These are phyloP conservation scores for Ormyrus pomaceus DNA, from an alignment of 2,888 invertebrate genomes.

Conservation along the genomic window DNA sequence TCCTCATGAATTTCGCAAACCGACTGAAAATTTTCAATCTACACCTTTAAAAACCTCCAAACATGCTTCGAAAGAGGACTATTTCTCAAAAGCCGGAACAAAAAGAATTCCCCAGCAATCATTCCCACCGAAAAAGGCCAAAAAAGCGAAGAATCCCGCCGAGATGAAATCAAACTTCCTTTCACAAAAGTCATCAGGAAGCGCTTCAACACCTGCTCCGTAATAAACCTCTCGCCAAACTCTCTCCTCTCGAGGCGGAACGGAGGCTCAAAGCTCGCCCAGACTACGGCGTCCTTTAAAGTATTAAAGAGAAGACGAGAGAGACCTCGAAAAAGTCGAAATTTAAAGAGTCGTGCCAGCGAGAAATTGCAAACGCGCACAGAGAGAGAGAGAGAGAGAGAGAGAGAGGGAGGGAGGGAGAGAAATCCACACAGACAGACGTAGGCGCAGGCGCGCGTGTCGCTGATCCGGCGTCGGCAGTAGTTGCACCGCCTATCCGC, in stretches of 20 bases:
- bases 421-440: background rate
- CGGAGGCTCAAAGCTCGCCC: background rate
- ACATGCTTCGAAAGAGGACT: too few species aligned
- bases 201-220: slow-evolving; percentile 3
- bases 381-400: background rate
- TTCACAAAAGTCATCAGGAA: slow-evolving; percentile 19
- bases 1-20: too few species aligned
- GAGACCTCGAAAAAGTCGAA: slow-evolving; percentile 39
- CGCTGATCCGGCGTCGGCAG: background rate
- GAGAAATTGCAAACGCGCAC: too few species aligned
- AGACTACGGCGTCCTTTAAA: background rate
- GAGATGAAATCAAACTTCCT: slow-evolving; percentile 3
- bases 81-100: too few species aligned
- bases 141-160: background rate
- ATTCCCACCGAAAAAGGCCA: too few species aligned
- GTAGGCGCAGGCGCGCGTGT: background rate
- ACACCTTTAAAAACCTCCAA: too few species aligned
- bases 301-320: slow-evolving; percentile 20
- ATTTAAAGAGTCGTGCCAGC: slow-evolving; percentile 32
- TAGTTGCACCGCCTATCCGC: slow-evolving; percentile 26
- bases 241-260: background rate
- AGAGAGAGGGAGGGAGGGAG: background rate
- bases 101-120: too few species aligned
- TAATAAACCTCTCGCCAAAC: slow-evolving; percentile 2
- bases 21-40: too few species aligned